phyloP scores from a whole-genome alignment of 1,140 invertebrate species.

The Calephelis virginiensis region DNA sequence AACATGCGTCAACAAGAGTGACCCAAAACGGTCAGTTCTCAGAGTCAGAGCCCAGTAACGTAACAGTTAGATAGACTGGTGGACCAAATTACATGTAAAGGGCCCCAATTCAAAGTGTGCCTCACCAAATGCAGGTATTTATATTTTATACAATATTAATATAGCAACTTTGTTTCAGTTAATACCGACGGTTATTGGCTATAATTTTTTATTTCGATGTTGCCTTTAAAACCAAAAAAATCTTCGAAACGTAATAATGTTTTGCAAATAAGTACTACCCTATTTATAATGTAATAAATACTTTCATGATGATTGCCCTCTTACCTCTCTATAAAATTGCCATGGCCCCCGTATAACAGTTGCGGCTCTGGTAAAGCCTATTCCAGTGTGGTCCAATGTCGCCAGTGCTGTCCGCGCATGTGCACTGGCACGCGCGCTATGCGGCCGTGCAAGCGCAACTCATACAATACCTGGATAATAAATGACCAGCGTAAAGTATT shows the following conservation, averaged over 20 bases:
- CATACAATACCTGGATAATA: slow-evolving; percentile 56
- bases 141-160: no score
- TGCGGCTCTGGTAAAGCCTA: not conserved
- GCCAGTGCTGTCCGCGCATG: slow-evolving; percentile 59
- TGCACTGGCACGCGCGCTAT: slow-evolving; percentile 67
- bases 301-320: not conserved
- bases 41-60: slow-evolving; percentile 17
- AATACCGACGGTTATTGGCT: no score
- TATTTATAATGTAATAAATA: no score
- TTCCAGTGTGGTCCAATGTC: slow-evolving; percentile 64
- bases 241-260: no score
- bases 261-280: no score
- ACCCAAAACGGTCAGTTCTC: slow-evolving; percentile 46
- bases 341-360: no score
- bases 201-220: no score
- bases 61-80: not conserved
- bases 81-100: not conserved
- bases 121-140: no score
- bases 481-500: slow-evolving; percentile 70
- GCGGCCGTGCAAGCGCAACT: slow-evolving; percentile 47
- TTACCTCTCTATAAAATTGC: no score
- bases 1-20: slow-evolving; percentile 67
- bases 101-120: not conserved
- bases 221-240: no score
- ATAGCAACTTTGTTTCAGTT: no score